Evolutionary conservation across 2,888 invertebrate genomes (phyloP).

Genomic region (Clusia tigrina): DNA sequence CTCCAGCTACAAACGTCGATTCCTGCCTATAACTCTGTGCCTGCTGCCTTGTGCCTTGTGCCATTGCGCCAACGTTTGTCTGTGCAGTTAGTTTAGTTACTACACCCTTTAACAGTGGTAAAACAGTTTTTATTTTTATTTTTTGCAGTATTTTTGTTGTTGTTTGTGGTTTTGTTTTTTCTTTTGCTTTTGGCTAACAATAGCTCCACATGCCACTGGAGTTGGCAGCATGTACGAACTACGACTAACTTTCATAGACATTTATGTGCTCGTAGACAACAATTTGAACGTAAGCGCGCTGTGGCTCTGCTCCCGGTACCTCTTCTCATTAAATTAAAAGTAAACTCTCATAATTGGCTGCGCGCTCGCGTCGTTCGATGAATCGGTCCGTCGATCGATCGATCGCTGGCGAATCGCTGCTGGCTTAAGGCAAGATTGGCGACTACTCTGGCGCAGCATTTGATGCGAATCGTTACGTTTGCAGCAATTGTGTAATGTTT

Average conservation of each 20-base stretch:
- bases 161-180: no score
- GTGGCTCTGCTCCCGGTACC: background rate
- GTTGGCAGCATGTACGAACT: no score
- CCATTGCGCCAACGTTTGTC: background rate
- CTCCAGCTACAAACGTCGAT: slow-evolving; percentile 16
- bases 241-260: no score
- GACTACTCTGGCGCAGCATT: background rate
- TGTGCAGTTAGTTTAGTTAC: background rate
- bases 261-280: no score
- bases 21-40: background rate
- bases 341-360: slow-evolving; percentile 8
- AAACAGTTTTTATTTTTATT: background rate
- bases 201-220: no score
- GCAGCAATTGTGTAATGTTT: background rate
- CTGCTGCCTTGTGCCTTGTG: background rate
- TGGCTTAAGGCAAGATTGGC: background rate
- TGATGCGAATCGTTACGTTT: background rate
- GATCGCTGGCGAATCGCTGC: background rate
- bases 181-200: no score
- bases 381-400: background rate
- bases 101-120: background rate
- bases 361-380: background rate
- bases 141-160: background rate
- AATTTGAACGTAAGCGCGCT: background rate
- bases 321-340: slow-evolving; percentile 1